Base-by-base conservation (phyloP, 2,888 invertebrate species). In the Synergus gifuensis region DNA sequence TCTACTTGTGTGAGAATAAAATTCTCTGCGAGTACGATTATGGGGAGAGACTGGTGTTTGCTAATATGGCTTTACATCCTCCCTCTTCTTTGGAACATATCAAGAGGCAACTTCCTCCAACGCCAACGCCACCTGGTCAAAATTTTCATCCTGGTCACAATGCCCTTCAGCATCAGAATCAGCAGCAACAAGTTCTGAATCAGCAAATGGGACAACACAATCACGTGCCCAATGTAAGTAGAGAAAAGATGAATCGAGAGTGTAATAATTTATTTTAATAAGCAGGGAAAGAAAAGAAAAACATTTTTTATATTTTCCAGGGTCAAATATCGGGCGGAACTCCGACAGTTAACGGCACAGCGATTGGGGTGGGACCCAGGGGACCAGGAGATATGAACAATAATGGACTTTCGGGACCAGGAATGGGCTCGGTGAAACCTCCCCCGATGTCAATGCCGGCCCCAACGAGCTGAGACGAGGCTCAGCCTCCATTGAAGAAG, bases 11-110 rank as follows among this genome's bases (percentile, higher is more conserved):
- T 93, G 98, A 98, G 93, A 98, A 98, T 93, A 98, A 98, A 94
- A 98, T 99, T 87, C 95, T 99, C 78, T 99, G 99, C 93, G 98
- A 98, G 93, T 98, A 98, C 92, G 99, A 99, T 93, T 99, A 98
- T 92, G 98, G 98, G 91, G 98, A 99, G 93, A 94, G 98, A 86
- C 94, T 98, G 93, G 97, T 98, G 85, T 98, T 98, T 92, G 98
- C 98, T 83, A 98, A 97, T 91, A 97, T 98, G 97, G 97, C 97
- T 69, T 96, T 97, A 93, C 97, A 97, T 92, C 97, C 98, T 81
- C 96, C 94, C 4, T 92, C 93, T 66, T 96, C 96, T 82, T 94
- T 97, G 81, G 96, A 97, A 67, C 97, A 97, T 89, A 94, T 96
- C 80, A 96, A 96, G 91, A 93, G 96, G 84, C 96, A 96, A 91